Conservation (phyloP, 2,113 vertebrate species). For the Excalfactoria chinensis region DNA sequence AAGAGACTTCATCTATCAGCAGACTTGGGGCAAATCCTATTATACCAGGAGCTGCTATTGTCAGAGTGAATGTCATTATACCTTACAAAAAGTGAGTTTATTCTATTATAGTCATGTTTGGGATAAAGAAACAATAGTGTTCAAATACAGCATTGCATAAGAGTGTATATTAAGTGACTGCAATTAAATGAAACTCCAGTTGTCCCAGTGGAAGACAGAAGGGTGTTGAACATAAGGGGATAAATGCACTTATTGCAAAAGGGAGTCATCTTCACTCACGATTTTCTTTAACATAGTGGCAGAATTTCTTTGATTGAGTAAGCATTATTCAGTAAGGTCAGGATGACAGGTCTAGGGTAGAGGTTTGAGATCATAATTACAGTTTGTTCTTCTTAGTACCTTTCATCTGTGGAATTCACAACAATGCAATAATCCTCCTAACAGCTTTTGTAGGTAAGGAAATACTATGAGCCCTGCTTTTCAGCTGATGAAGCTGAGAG, state of each 20-base stretch:
- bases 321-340: conserved; percentile 34
- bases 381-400: conserved; percentile 54
- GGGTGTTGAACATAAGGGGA: conserved; percentile 27
- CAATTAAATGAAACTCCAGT: not conserved
- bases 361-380: conserved; percentile 66
- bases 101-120: not conserved
- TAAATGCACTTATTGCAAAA: conserved; percentile 39
- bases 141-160: not conserved
- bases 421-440: conserved; percentile 57
- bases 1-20: not conserved
- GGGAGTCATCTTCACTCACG: conserved; percentile 16
- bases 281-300: conserved; percentile 34
- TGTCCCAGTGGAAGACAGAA: conserved; percentile 7
- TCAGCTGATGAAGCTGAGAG: not conserved
- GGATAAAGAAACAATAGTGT: not conserved
- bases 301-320: conserved; percentile 43
- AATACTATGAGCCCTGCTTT: conserved; percentile 6
- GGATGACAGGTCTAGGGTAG: conserved; percentile 55
- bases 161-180: not conserved
- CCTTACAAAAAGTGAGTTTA: not conserved
- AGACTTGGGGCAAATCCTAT: not conserved
- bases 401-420: conserved; percentile 63
- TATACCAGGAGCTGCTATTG: not conserved
- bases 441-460: conserved; percentile 27
- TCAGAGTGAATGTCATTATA: not conserved